A percentile compares a stretch with the other conserved stretches of the same genome.
Conservation (phyloP, 92 coral and sea anemone species). For the Chrysogorgia sp. region DNA sequence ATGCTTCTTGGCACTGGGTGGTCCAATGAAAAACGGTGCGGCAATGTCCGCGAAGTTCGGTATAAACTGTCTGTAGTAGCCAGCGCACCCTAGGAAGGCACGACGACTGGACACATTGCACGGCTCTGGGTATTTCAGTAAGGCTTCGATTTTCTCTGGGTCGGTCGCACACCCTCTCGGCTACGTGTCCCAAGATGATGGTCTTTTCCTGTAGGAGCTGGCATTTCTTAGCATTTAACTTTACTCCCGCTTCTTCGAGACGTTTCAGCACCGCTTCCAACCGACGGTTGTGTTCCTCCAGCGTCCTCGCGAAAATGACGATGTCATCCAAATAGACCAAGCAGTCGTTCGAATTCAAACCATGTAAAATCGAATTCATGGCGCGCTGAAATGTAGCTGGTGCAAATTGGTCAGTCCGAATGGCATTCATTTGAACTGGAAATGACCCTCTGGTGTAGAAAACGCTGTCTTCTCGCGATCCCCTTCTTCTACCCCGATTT, state of each 20-base stretch:
- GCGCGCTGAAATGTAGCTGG: conserved; percentile 39
- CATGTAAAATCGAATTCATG: conserved; percentile 16
- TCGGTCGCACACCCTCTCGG: conserved; percentile 40
- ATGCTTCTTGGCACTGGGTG: conserved; percentile 14
- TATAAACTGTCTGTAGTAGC: conserved; percentile 50
- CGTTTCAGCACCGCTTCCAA: background rate
- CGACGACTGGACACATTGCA: conserved; percentile 40
- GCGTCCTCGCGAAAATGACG: conserved; percentile 3
- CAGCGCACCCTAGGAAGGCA: conserved; percentile 36
- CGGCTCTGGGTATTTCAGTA: conserved; percentile 28
- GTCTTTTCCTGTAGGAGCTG: background rate
- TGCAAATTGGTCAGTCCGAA: conserved; percentile 52
- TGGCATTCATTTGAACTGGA: conserved; percentile 47
- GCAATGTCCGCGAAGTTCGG: conserved; percentile 47
- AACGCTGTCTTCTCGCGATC: conserved; percentile 57
- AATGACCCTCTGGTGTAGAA: conserved; percentile 51
- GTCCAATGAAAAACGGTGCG: conserved; percentile 26
- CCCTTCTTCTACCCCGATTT: conserved; percentile 10
- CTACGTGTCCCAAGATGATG: no score
- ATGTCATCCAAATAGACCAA: background rate
- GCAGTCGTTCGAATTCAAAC: conserved; percentile 1
- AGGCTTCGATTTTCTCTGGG: conserved; percentile 41
- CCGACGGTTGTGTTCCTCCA: conserved; percentile 6
- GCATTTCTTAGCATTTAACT: conserved; percentile 7
- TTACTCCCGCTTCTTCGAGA: background rate